Evolutionary conservation across 2,888 invertebrate genomes (phyloP), one percentile per base, ranked within the genome.

Genomic region (Baccha elongata): DNA sequence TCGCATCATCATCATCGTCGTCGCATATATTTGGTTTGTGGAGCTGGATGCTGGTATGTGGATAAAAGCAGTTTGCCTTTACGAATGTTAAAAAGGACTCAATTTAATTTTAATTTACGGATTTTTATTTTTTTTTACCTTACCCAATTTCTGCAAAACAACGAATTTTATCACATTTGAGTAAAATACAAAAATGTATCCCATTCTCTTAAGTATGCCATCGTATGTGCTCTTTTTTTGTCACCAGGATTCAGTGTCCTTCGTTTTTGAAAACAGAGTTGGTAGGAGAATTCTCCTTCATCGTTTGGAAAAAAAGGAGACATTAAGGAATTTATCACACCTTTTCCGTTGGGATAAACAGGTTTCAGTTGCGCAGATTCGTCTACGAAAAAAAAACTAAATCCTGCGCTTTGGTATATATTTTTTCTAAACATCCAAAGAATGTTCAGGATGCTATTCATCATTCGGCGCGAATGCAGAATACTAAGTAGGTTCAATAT

Each of bases 91-190:
- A 76, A 76, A 71, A 64, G 71, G 62, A 53, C 46, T 44, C 44
- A 44, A 60, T 60, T 60, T 60, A 32, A 44, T 32, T 72, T 37
- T 32, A 17, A 53, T 40, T 21, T 42, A 13, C n/a, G 23, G 32
- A 40, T 32, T 42, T 19, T 55, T 35, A 10, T 6, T 53, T 60
- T 26, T 26, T 35, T n/a, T 44, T 19, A 53, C 10, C 15, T 40
- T 23, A 15, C 13, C 19, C 1, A n/a, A 13, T 35, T 60, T 73
- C 21, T 21, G 52, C 46, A 8, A 79, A 67, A 52, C 23, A 50
- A 58, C 58, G 40, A 80, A 80, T 80, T 75, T 68, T 80, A 69
- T 69, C 80, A 80, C 80, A 69, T 75, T 46, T n/a, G n/a, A 79
- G 65, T 64, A 75, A 52, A 58, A 75, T 37, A 80, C 69, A 80